A percentile compares a stretch with the other conserved stretches of the same genome.
These are phyloP conservation scores for Athene cunicularia DNA, from an alignment of 2,113 vertebrate species.

Conservation along the genomic window DNA sequence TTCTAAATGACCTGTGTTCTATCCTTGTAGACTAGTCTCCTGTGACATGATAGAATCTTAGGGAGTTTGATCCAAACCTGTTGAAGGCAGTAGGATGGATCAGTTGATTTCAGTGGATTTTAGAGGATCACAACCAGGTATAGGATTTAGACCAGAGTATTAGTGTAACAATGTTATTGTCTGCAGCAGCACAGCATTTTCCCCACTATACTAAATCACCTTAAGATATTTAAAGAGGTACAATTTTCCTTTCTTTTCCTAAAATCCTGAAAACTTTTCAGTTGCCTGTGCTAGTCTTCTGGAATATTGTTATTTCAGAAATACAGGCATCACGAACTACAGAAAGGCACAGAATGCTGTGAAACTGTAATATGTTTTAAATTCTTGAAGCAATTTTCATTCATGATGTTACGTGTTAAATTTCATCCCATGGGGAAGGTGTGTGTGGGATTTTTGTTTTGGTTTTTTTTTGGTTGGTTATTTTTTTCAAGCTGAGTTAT, in stretches of 20 bases:
- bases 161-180: background rate
- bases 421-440: background rate
- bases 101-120: background rate
- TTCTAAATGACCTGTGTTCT: background rate
- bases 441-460: background rate
- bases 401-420: background rate
- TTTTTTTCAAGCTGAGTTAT: slow-evolving; percentile 24
- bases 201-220: background rate
- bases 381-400: background rate
- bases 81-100: background rate
- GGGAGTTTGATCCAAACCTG: background rate
- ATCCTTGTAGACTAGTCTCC: background rate
- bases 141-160: background rate
- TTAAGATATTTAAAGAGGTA: background rate
- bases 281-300: background rate
- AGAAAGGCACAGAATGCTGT: background rate
- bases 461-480: background rate
- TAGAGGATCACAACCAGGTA: background rate
- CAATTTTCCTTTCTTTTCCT: background rate
- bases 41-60: background rate
- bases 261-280: background rate
- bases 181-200: background rate
- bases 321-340: background rate
- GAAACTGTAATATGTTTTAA: background rate
- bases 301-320: background rate